phyloP scores from a whole-genome alignment of 2,888 invertebrate species.

The Drosophila maculinotata region DNA sequence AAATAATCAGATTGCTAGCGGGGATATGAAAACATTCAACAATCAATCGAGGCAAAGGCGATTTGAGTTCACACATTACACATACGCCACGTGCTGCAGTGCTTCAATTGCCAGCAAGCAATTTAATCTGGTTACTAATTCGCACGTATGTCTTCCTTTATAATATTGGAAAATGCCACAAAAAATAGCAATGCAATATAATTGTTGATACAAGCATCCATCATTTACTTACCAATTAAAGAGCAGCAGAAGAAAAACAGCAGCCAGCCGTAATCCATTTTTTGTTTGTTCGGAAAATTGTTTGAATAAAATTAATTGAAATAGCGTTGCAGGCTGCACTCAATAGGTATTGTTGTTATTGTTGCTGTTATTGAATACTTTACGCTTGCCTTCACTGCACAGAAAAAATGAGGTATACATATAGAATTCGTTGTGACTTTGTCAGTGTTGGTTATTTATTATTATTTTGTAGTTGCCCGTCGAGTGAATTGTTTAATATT shows the following conservation, averaged over 20 bases:
- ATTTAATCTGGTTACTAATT: slow-evolving; percentile 39
- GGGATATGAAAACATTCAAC: slow-evolving; percentile 33
- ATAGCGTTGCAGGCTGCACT: slow-evolving; percentile 30
- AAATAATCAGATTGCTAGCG: slow-evolving; percentile 39
- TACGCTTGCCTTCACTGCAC: slow-evolving; percentile 32
- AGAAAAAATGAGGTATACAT: slow-evolving; percentile 16
- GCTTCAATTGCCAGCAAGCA: slow-evolving; percentile 8
- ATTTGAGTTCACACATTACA: slow-evolving; percentile 44
- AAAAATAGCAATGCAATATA: slow-evolving; percentile 2
- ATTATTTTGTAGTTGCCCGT: slow-evolving; percentile 34
- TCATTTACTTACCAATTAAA: slow-evolving; percentile 71
- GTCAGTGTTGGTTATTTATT: slow-evolving; percentile 37
- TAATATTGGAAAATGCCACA: too few relatives aligned
- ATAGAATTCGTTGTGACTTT: slow-evolving; percentile 28
- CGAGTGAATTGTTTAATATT: slow-evolving; percentile 55
- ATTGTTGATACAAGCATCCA: slow-evolving; percentile 8
- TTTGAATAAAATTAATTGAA: slow-evolving; percentile 67
- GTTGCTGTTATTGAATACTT: slow-evolving; percentile 4
- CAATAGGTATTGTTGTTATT: slow-evolving; percentile 19
- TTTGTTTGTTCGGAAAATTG: slow-evolving; percentile 25
- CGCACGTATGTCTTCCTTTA: slow-evolving; percentile 30
- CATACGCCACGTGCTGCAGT: slow-evolving; percentile 60
- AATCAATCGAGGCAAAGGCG: slow-evolving; percentile 47
- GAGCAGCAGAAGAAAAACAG: slow-evolving; percentile 56
- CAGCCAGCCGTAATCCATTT: slow-evolving; percentile 73